These are phyloP conservation scores for Temnothorax curvispinosus DNA, from an alignment of 1,140 invertebrate species.

Conservation along the genomic window DNA sequence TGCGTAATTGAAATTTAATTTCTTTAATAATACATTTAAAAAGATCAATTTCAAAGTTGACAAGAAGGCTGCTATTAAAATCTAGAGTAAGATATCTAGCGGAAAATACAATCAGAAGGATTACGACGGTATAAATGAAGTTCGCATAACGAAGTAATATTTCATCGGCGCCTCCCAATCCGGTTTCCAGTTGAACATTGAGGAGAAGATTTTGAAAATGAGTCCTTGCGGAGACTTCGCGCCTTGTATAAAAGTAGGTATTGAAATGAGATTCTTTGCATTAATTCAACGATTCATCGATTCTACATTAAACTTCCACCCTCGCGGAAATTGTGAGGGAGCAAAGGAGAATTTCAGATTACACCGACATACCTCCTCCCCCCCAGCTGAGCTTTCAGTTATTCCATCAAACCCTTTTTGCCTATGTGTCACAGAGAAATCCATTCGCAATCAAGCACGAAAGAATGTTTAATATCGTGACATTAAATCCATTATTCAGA, in stretches of 20 bases:
- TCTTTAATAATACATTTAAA: neutral
- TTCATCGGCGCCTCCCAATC: conserved; percentile 6
- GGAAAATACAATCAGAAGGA: conserved; percentile 9
- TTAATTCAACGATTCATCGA: conserved; percentile 43
- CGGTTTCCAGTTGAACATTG: neutral
- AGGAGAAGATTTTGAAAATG: conserved; percentile 26
- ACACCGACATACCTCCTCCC: neutral
- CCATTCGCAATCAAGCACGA: neutral
- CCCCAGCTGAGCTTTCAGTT: conserved; percentile 48
- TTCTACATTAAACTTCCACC: conserved; percentile 29
- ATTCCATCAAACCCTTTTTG: conserved; percentile 39
- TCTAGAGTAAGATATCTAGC: neutral
- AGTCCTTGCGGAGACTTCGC: neutral
- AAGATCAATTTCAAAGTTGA: neutral
- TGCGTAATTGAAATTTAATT: neutral
- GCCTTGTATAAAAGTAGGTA: neutral
- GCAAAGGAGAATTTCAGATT: conserved; percentile 44
- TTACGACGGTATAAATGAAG: conserved; percentile 3
- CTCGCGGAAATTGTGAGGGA: neutral
- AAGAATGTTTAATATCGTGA: neutral
- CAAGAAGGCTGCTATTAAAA: conserved; percentile 1
- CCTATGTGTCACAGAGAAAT: neutral
- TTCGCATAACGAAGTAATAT: conserved; percentile 30
- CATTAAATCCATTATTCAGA: neutral
- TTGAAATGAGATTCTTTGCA: conserved; percentile 47